Percentiles rank a stretch among this genome's conserved stretches.
Evolutionary conservation across 1,140 invertebrate species (phyloP).

Genomic region (Drosophila sturtevanti): DNA sequence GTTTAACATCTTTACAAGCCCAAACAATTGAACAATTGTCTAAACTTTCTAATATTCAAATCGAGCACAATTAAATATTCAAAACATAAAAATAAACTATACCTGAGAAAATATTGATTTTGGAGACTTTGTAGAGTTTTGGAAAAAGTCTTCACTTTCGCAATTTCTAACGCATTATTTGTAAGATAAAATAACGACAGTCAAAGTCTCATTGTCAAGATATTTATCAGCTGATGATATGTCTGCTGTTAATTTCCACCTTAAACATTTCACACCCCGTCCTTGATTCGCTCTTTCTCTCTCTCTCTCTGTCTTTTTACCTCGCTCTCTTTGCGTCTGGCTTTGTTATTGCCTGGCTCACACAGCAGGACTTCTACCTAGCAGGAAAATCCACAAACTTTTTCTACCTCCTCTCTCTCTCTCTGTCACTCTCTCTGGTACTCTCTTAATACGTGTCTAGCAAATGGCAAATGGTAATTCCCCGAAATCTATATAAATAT

Average conservation of each 20-base stretch:
- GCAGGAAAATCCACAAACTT: background rate
- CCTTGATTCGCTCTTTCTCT: background rate
- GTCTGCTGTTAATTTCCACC: background rate
- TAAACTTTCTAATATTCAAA: too few species aligned
- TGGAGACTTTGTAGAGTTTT: too few species aligned
- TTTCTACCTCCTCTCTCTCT: background rate
- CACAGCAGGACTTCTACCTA: background rate
- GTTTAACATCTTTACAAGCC: too few species aligned
- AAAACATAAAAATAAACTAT: too few species aligned
- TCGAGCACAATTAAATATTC: too few species aligned
- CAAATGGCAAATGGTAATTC: constrained; percentile 7
- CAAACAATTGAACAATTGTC: too few species aligned
- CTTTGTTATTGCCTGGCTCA: background rate
- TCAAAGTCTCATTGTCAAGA: background rate
- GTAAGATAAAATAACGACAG: background rate
- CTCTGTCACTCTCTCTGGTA: background rate
- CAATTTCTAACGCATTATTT: too few species aligned
- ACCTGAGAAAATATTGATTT: too few species aligned
- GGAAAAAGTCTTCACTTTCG: too few species aligned
- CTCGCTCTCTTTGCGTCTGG: background rate
- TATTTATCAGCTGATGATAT: constrained; percentile 3
- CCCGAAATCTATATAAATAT: constrained; percentile 9
- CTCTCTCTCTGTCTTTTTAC: background rate
- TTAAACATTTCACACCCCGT: background rate
- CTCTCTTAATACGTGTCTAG: background rate